Base-by-base conservation (phyloP, 2,113 vertebrate species). In the Chloroceryle aenea region DNA sequence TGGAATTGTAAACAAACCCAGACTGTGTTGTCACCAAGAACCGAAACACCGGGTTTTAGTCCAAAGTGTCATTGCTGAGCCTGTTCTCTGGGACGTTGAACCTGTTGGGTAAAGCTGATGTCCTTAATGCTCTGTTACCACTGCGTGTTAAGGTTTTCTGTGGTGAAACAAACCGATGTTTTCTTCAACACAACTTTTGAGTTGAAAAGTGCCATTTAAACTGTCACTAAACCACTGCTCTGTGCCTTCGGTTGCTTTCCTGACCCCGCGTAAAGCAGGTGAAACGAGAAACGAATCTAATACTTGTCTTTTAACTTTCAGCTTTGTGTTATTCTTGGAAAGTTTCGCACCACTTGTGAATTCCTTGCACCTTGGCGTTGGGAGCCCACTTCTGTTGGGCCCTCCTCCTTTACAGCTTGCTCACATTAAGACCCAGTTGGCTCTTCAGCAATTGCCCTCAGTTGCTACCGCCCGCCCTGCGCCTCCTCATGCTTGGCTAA, bases 291-390 rank as follows among this genome's bases (percentile, higher is more conserved):
- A 98, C 97, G 98, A 98, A 99, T 98, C 97, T 98, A 98, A 98
- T 98, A 92, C 98, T 98, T 99, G 98, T 99, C 98, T 99, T 98
- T 99, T 98, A 99, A 98, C 98, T 99, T 98, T 98, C 99, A 99
- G 99, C 99, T 98, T 99, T 99, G 98, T 98, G 96, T 99, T 99
- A 97, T 97, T 98, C 98, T 99, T 97, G 98, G 98, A 99, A 98
- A 98, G 97, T 98, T 98, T 98, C 97, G 97, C 98, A 97, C 98
- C 98, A 98, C 97, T 99, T 98, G 98, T 98, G 98, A 98, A 98
- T 98, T 97, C 98, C 98, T 98, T 98, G 98, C 98, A 97, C 98
- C 98, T 98, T 97, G 98, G 97, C 97, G 97, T 99, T 98, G 98
- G 98, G 94, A 97, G 97, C 97, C 98, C 98, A 52, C 78, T 98